Base-by-base conservation (phyloP, 2,888 invertebrate genomes). In the Pyrocoelia pectoralis region DNA sequence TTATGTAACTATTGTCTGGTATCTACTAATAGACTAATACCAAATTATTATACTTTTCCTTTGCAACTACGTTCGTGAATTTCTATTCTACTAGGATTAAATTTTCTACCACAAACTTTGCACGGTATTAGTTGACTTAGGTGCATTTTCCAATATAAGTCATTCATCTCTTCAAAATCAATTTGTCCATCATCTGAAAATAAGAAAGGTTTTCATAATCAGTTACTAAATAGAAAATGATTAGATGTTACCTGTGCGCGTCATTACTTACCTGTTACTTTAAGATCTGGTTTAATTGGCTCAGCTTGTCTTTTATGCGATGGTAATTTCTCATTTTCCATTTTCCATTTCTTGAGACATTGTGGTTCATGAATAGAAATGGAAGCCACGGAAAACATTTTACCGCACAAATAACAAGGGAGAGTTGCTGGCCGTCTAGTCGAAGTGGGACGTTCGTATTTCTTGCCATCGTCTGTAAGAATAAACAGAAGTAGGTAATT, bases 331-430 rank as follows among this genome's bases (percentile, higher is more conserved):
- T 84, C 84, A 76, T 90, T 89, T 74, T 88, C 87, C 14, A 74
- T 67, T 61, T 84, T 82, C 89, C 89, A 89, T 76, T 86, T 87
- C 73, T 86, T 83, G 63, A 89, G 76, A 74, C 89, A 90, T 75
- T 89, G 87, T 1, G 88, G 88, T 73, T 89, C 88, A 77, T 89
- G 89, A 65, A 88, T 87, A 56, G 81, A 80, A 55, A 89, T 85
- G 46, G 87, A 87, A 68, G 83, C 83, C 6, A 86, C 82, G 15
- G 88, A 87, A 75, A 88, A 90, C 69, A 88, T 84, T 29, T 87
- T 81, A 9, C 88, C 87, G 75, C 89, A 90, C 63, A 89, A 83
- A 77, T 88, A 89, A 72, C 89, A 89, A 24, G 82, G 79, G 28
- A 84, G 80, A 64, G 81, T 74, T 0, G 79, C 77, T 0, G 79